Evolutionary conservation across 37 sponge, comb jelly and placozoan species (phyloP).

Genomic region (Axinella damicornis): DNA sequence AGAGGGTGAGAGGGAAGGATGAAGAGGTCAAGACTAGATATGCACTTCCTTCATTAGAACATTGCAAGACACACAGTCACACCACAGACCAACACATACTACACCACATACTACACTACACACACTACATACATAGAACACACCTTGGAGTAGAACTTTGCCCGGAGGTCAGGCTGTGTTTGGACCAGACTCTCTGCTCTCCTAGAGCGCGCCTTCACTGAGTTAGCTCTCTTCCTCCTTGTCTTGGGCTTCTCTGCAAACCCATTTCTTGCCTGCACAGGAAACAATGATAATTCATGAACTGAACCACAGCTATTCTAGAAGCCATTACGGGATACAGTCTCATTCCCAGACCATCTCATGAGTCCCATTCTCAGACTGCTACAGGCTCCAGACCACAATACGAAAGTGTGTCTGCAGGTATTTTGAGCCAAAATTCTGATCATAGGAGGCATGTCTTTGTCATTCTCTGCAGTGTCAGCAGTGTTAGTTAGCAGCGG

Average conservation of each 20-base stretch:
- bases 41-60: not conserved
- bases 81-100: not conserved
- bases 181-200: slow-evolving; percentile 16
- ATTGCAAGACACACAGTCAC: not conserved
- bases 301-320: not conserved
- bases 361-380: too few relatives aligned
- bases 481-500: too few relatives aligned
- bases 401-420: too few relatives aligned
- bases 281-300: not conserved
- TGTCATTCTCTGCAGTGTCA: too few relatives aligned
- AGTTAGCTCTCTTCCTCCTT: slow-evolving; percentile 10
- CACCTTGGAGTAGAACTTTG: slow-evolving; percentile 72
- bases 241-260: slow-evolving; percentile 1
- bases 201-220: not conserved
- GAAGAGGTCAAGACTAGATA: not conserved
- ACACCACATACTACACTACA: too few relatives aligned
- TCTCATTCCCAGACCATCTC: too few relatives aligned
- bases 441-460: too few relatives aligned
- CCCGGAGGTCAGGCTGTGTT: slow-evolving; percentile 46
- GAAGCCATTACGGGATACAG: too few relatives aligned
- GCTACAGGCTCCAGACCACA: too few relatives aligned
- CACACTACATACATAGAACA: not conserved
- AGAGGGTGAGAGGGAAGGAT: too few relatives aligned
- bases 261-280: not conserved
- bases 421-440: too few relatives aligned